A percentile compares a stretch with the other conserved stretches of the same genome.
Conservation (phyloP, 2,113 vertebrate species). For the Leptocoma aspasia region DNA sequence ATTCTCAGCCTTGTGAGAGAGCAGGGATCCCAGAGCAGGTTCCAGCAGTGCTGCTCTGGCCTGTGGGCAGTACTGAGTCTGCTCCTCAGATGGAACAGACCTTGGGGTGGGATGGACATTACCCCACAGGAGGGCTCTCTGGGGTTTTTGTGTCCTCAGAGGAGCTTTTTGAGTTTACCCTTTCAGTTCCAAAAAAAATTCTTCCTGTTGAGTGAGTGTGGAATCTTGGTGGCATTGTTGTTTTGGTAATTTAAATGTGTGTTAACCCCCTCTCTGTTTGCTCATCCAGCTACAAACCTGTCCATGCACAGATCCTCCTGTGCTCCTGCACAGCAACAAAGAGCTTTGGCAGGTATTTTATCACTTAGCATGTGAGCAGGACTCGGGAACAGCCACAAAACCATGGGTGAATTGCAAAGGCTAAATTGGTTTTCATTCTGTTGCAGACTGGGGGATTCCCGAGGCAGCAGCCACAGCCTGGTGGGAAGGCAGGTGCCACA, state of each 20-base stretch:
- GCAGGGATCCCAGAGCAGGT: not conserved
- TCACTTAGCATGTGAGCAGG: not conserved
- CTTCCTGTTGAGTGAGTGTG: not conserved
- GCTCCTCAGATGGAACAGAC: not conserved
- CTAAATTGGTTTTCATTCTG: rapidly evolving
- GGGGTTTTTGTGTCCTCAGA: not conserved
- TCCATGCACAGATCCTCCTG: not conserved
- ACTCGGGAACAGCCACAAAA: not conserved
- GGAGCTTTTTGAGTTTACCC: not conserved
- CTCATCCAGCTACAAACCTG: not conserved
- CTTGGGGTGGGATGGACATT: no score
- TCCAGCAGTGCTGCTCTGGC: not conserved
- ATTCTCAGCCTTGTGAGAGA: not conserved
- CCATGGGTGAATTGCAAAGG: rapidly evolving
- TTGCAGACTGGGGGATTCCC: not conserved
- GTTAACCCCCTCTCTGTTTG: not conserved
- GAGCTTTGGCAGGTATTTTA: not conserved
- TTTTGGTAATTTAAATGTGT: not conserved
- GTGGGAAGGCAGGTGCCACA: not conserved
- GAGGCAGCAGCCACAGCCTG: not conserved
- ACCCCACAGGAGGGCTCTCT: not conserved
- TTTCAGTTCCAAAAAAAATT: not conserved
- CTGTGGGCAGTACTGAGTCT: not conserved
- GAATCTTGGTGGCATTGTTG: not conserved
- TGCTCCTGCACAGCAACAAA: not conserved